Evolutionary conservation across 2,888 invertebrate genomes (phyloP).

Genomic region (Pimpla rufipes): DNA sequence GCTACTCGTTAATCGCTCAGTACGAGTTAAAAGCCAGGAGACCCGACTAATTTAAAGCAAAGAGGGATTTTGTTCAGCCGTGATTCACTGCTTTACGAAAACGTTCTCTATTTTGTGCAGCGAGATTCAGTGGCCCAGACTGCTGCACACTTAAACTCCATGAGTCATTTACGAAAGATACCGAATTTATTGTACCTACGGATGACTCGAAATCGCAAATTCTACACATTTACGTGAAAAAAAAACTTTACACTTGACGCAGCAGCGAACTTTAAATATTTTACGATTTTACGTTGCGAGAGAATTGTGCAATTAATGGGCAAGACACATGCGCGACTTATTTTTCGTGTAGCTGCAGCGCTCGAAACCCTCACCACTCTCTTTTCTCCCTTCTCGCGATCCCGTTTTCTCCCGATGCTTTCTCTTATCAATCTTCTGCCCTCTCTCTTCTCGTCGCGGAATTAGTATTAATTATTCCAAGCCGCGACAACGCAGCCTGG

Average conservation of each 20-base stretch:
- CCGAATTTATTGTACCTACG: conserved; percentile 25
- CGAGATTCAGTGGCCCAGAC: conserved; percentile 21
- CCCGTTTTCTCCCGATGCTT: not conserved
- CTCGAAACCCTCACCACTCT: not conserved
- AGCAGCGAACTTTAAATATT: too few species aligned
- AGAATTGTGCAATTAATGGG: not conserved
- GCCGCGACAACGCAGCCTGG: not conserved
- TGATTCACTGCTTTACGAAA: conserved; percentile 40
- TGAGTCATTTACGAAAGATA: conserved; percentile 51
- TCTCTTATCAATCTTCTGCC: not conserved
- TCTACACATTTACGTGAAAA: not conserved
- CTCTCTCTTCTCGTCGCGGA: not conserved
- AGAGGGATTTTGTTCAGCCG: conserved; percentile 20
- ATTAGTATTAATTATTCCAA: not conserved
- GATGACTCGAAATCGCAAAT: not conserved
- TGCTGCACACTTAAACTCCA: conserved; percentile 16
- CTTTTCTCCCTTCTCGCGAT: not conserved
- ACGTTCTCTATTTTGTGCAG: conserved; percentile 5
- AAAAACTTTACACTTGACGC: not conserved
- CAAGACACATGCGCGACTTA: not conserved
- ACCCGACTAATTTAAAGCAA: not conserved
- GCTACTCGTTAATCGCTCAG: not conserved
- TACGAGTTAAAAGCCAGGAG: not conserved
- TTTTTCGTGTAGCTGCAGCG: not conserved
- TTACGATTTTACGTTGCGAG: not conserved